Conservation (phyloP, 2,113 vertebrate genomes). For the Podilymbus podiceps region DNA sequence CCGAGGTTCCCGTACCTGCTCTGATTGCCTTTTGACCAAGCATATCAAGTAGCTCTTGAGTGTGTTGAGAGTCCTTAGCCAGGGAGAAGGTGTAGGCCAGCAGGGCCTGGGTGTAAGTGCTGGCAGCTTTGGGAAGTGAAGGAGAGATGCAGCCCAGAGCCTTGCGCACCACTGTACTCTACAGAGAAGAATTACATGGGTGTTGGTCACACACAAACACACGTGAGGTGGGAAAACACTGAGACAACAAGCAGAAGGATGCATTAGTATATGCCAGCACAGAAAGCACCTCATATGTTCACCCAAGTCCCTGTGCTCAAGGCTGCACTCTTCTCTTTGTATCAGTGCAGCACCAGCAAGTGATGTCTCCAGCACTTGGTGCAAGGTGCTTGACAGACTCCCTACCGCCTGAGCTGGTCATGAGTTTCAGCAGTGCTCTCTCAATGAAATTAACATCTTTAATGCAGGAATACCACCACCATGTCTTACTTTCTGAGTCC, state of each 20-base stretch:
- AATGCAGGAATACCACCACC: background rate
- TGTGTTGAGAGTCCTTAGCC: conserved; percentile 55
- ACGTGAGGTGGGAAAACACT: background rate
- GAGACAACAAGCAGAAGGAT: background rate
- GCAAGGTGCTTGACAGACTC: background rate
- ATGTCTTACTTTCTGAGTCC: background rate
- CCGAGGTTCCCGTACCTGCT: background rate
- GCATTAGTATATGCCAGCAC: background rate
- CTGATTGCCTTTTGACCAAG: conserved; percentile 52
- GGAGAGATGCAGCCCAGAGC: conserved; percentile 76
- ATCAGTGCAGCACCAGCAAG: background rate
- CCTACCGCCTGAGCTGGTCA: background rate
- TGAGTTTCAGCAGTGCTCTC: background rate
- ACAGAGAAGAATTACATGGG: background rate
- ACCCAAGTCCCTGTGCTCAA: fast-evolving
- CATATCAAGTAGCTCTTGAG: background rate
- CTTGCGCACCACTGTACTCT: conserved; percentile 72
- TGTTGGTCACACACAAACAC: background rate
- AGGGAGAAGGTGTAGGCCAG: conserved; percentile 87
- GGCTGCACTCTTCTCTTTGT: background rate
- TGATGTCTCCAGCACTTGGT: background rate
- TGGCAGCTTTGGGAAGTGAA: conserved; percentile 21
- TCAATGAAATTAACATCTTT: background rate
- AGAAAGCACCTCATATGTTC: background rate
- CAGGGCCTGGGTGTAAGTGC: conserved; percentile 80